Conservation (phyloP, 2,888 invertebrate genomes). For the Cheilosia grossa region DNA sequence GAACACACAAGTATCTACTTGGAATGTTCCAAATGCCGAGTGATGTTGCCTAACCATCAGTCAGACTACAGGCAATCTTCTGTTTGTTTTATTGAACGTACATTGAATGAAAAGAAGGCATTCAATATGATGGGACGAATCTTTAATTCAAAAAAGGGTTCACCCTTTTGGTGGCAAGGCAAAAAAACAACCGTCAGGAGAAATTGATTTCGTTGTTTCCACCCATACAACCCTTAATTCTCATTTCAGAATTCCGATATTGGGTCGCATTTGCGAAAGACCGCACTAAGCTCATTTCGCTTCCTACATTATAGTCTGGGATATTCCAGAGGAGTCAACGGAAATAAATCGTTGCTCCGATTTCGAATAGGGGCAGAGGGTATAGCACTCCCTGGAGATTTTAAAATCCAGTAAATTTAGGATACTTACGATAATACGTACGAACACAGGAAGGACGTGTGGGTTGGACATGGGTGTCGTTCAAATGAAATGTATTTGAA, state of each 20-base stretch:
- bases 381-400: constrained; percentile 42
- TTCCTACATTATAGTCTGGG: constrained; percentile 23
- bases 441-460: constrained; percentile 12
- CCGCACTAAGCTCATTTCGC: constrained; percentile 34
- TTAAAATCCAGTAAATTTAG: constrained; percentile 38
- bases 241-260: constrained; percentile 31
- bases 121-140: constrained; percentile 24
- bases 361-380: constrained; percentile 23
- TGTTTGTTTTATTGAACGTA: constrained; percentile 28
- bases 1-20: constrained; percentile 43
- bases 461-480: neutral
- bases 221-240: constrained; percentile 35
- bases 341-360: constrained; percentile 48
- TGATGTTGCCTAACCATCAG: neutral
- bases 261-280: constrained; percentile 31
- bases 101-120: constrained; percentile 27
- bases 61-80: constrained; percentile 25
- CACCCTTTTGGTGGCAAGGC: neutral
- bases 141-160: constrained; percentile 3
- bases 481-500: constrained; percentile 1
- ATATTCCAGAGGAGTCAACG: constrained; percentile 24
- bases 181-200: neutral
- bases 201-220: constrained; percentile 46
- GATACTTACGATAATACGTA: constrained; percentile 39
- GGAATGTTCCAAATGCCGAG: constrained; percentile 51